A percentile compares a stretch with the other conserved stretches of the same genome.
Conservation (phyloP, 1,140 invertebrate genomes). For the Homarus americanus region DNA sequence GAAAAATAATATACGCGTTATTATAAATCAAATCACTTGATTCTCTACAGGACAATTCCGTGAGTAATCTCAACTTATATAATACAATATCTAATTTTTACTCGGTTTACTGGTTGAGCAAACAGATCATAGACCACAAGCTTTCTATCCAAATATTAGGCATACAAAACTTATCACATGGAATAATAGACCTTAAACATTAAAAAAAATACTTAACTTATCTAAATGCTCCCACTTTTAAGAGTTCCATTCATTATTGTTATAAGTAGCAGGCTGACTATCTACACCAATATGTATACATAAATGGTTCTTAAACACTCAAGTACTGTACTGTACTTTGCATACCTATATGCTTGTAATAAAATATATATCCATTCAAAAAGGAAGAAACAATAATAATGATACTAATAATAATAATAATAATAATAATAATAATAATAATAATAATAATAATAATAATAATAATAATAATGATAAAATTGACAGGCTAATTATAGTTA, state of each 20-base stretch:
- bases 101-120: not conserved
- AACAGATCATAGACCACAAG: constrained; percentile 6
- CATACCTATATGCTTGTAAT: not conserved
- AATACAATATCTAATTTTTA: too few relatives aligned
- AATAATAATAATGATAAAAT: too few relatives aligned
- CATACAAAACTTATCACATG: not conserved
- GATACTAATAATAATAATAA: not conserved
- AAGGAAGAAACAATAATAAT: not conserved
- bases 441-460: too few relatives aligned
- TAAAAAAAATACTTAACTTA: not conserved
- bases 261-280: not conserved
- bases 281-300: constrained; percentile 8
- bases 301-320: not conserved
- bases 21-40: too few relatives aligned
- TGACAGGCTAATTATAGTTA: too few relatives aligned
- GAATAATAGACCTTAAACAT: not conserved
- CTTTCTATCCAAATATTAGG: not conserved
- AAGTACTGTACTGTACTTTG: not conserved
- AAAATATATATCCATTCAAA: not conserved
- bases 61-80: too few relatives aligned
- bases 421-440: not conserved
- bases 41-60: too few relatives aligned
- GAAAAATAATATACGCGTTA: too few relatives aligned
- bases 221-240: not conserved
- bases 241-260: not conserved